Evolutionary conservation across 1,140 invertebrate species (phyloP).

Genomic region (Lucilia sericata): DNA sequence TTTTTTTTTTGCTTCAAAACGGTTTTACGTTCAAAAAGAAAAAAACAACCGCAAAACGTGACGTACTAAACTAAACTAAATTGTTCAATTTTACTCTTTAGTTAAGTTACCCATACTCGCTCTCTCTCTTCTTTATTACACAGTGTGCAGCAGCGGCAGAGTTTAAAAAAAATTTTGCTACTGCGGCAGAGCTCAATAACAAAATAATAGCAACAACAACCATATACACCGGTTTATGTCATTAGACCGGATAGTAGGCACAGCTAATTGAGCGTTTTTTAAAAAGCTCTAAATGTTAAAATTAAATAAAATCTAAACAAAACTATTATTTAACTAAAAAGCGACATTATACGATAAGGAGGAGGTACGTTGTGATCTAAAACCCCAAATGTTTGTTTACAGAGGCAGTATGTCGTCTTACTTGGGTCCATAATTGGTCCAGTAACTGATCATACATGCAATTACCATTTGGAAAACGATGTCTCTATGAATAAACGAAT

Average conservation of each 20-base stretch:
- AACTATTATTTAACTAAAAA: too few relatives aligned
- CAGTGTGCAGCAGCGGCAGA: not conserved
- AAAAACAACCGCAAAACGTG: slow-evolving; percentile 48
- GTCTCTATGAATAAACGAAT: too few relatives aligned
- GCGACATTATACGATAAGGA: too few relatives aligned
- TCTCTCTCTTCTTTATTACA: too few relatives aligned
- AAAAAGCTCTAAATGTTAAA: not conserved
- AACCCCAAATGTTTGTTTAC: too few relatives aligned
- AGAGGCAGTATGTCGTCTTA: too few relatives aligned
- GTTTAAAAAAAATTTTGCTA: not conserved
- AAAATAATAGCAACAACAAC: slow-evolving; percentile 32
- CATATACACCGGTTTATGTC: slow-evolving; percentile 23
- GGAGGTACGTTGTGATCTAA: too few relatives aligned
- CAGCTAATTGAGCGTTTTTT: not conserved
- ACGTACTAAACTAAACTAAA: slow-evolving; percentile 50
- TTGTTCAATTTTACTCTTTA: slow-evolving; percentile 30
- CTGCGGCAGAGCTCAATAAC: not conserved
- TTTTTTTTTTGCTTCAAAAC: not conserved
- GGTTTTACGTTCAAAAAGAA: not conserved
- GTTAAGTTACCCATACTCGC: not conserved
- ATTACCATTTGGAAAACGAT: too few relatives aligned
- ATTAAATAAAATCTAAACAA: too few relatives aligned
- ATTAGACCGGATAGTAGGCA: slow-evolving; percentile 33
- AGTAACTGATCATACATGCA: too few relatives aligned
- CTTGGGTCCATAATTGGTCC: too few relatives aligned